Conservation (phyloP, 2,797 vertebrate species). For the Neomorphus geoffroyi region DNA sequence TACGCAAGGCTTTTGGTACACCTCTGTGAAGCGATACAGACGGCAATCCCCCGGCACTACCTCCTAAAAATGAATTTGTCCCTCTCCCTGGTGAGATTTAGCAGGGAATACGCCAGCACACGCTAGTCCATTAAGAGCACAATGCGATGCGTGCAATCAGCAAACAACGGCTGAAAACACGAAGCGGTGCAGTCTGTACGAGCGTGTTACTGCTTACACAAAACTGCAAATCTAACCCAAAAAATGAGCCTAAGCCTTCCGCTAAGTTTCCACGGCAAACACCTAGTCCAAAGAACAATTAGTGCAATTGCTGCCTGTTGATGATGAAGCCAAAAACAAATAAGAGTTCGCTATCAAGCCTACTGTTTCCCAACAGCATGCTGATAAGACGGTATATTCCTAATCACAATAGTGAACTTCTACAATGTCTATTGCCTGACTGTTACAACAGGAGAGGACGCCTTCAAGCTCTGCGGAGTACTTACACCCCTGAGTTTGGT, state of each 20-base stretch:
- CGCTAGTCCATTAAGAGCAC: background rate
- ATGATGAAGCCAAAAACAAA: background rate
- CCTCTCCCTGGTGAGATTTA: background rate
- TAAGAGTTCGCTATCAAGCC: background rate
- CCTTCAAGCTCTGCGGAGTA: background rate
- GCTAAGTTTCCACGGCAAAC: background rate
- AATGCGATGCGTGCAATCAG: constrained; percentile 5
- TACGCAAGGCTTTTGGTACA: background rate
- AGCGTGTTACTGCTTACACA: background rate
- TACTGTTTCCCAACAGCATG: background rate
- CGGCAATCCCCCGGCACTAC: fast-evolving
- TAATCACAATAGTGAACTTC: constrained; percentile 7
- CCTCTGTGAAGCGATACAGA: background rate
- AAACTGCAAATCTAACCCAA: background rate
- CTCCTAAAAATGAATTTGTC: constrained; percentile 3
- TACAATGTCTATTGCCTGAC: background rate
- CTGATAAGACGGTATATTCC: constrained; percentile 10
- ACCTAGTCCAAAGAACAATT: background rate
- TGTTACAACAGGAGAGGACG: background rate
- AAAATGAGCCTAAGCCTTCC: fast-evolving
- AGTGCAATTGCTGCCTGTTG: background rate
- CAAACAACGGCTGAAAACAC: background rate
- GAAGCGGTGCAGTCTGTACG: background rate
- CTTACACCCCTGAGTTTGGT: background rate
- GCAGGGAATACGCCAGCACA: background rate